Evolutionary conservation across 2,888 invertebrate genomes (phyloP), one percentile per base, ranked within the genome.

Genomic region (Conomelus anceps): DNA sequence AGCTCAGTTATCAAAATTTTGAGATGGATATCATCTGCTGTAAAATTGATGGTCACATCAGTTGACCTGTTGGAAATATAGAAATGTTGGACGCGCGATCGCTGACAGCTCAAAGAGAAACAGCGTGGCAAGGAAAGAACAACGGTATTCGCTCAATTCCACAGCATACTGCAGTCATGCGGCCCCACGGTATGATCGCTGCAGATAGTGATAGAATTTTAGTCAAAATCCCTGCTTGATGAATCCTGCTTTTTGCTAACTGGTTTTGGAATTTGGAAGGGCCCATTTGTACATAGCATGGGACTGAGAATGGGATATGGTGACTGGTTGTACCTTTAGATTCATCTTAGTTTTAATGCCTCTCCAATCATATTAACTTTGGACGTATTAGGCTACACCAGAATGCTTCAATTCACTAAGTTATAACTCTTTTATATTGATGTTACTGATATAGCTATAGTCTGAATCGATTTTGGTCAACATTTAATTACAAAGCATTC

Each of bases 101-200:
- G 85, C 89, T 92, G 34, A 90, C 91, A 84, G 90, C 91, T 22
- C 91, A 91, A 90, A 90, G 92, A 88, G 91, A 91, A 88, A 91
- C 91, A 88, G 91, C 91, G 90, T 92, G 92, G 92, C 92, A 92
- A 91, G 91, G 91, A 23, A 92, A 92, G 90, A 90, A 90, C 86
- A 92, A 92, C 91, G 91, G 91, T 22, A 91, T 92, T 85, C 92
- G 91, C 34, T 91, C 91, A 6, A 90, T 91, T 24, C 92, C 92
- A 22, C 92, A 92, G 87, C 94, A 94, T 93, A 94, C 94, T 94
- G 94, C 94, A 93, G 94, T 93, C 92, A 94, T 94, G 93, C 93
- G 94, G 89, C 91, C 92, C 93, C 94, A 94, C 93, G 94, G 94
- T 94, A 93, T 92, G 93, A 93, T 93, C 22, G 86, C 26, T 22